Conservation (phyloP, 2,888 invertebrate genomes). For the Endotricha flammealis region DNA sequence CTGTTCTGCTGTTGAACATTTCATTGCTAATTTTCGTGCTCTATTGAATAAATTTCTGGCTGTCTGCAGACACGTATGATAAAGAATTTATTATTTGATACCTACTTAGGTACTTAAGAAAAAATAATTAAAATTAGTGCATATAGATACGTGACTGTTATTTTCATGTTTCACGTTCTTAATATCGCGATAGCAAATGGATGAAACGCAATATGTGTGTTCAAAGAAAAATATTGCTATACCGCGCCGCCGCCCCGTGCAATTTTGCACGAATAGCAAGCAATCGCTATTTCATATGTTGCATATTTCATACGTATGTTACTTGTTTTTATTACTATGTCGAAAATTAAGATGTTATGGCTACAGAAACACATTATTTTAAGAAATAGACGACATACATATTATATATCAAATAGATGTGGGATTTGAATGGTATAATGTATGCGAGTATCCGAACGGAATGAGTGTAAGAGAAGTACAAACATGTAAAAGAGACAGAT, state of each 20-base stretch:
- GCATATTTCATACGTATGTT: conserved; percentile 37
- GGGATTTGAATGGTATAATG: too few species aligned
- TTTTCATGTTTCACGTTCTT: conserved; percentile 22
- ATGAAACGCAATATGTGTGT: conserved; percentile 40
- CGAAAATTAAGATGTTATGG: background rate
- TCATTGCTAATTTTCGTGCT: conserved; percentile 86
- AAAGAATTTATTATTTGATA: too few species aligned
- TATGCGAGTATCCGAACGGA: too few species aligned
- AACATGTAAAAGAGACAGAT: too few species aligned
- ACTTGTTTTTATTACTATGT: conserved; percentile 14
- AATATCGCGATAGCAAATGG: conserved; percentile 26
- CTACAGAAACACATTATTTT: background rate
- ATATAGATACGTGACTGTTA: too few species aligned
- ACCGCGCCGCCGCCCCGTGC: conserved; percentile 31
- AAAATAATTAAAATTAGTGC: too few species aligned
- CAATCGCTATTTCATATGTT: conserved; percentile 36
- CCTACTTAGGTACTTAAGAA: too few species aligned
- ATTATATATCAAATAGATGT: too few species aligned
- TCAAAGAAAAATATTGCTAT: conserved; percentile 53
- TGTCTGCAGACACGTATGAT: conserved; percentile 87
- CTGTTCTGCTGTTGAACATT: conserved; percentile 87
- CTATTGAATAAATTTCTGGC: conserved; percentile 87
- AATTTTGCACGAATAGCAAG: conserved; percentile 36
- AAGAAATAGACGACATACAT: too few species aligned
- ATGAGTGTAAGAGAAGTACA: too few species aligned